Conservation (phyloP, 2,888 invertebrate species). For the Endotricha flammealis region DNA sequence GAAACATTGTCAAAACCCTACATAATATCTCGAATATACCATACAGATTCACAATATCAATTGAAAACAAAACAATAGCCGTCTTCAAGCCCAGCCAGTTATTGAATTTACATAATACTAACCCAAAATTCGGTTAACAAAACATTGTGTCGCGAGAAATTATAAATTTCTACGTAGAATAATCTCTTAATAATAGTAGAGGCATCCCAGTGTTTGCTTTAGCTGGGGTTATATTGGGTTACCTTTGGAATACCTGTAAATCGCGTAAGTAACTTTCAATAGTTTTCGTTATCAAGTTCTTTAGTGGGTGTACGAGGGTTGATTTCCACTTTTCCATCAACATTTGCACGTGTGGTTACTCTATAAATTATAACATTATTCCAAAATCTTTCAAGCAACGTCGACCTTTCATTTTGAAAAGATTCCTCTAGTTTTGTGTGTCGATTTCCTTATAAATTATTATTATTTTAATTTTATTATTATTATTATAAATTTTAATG, state of each 20-base stretch:
- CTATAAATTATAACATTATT: no score
- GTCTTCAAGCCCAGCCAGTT: conserved; percentile 31
- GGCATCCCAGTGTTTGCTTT: conserved; percentile 29
- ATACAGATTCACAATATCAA: conserved; percentile 32
- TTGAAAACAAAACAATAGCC: conserved; percentile 47
- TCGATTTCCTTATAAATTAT: no score
- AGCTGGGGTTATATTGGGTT: conserved; percentile 28
- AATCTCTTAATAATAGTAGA: conserved; percentile 55
- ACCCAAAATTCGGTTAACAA: conserved; percentile 42
- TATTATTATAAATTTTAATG: no score
- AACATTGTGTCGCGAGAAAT: conserved; percentile 41
- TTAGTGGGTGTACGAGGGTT: conserved; percentile 31
- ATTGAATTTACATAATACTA: conserved; percentile 63
- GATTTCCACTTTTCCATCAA: conserved; percentile 18
- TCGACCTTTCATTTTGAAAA: no score
- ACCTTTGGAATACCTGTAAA: conserved; percentile 47
- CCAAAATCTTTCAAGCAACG: no score
- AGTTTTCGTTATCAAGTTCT: conserved; percentile 56
- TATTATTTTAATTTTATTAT: no score
- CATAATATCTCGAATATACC: conserved; percentile 4
- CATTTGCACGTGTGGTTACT: no score
- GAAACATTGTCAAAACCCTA: background rate
- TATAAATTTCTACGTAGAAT: conserved; percentile 54
- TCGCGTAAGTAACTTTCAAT: conserved; percentile 64
- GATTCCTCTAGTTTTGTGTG: no score